Evolutionary conservation across 2,797 vertebrate species (phyloP).

Genomic region (Staurois parvus): DNA sequence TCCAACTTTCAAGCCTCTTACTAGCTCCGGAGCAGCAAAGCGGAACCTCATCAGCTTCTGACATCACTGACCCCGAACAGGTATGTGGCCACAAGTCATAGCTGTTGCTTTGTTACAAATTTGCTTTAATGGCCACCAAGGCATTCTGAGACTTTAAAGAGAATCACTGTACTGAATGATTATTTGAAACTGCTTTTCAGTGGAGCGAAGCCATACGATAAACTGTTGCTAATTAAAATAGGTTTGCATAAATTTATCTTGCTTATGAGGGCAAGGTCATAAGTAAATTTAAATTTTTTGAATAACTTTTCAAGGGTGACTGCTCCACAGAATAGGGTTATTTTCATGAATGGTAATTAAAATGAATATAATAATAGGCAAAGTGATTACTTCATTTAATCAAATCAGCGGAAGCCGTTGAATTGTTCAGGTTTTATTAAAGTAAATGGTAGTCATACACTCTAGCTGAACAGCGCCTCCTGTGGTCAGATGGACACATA

Average conservation of each 20-base stretch:
- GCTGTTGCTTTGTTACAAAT: neutral
- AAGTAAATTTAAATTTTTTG: neutral
- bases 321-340: neutral
- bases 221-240: neutral
- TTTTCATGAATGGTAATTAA: neutral
- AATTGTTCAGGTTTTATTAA: neutral
- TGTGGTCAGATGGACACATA: neutral
- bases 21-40: neutral
- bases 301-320: conserved; percentile 1
- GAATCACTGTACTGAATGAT: neutral
- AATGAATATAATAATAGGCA: neutral
- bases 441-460: neutral
- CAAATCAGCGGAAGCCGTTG: neutral
- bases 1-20: neutral
- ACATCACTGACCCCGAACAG: neutral
- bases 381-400: neutral
- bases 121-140: neutral
- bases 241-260: neutral
- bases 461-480: neutral
- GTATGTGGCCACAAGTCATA: neutral
- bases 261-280: neutral
- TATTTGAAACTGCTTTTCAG: neutral
- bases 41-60: neutral
- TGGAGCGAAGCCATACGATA: neutral
- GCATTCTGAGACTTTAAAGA: neutral